phyloP scores from a whole-genome alignment of 2,113 vertebrate species.

The Gopherus evgoodei region DNA sequence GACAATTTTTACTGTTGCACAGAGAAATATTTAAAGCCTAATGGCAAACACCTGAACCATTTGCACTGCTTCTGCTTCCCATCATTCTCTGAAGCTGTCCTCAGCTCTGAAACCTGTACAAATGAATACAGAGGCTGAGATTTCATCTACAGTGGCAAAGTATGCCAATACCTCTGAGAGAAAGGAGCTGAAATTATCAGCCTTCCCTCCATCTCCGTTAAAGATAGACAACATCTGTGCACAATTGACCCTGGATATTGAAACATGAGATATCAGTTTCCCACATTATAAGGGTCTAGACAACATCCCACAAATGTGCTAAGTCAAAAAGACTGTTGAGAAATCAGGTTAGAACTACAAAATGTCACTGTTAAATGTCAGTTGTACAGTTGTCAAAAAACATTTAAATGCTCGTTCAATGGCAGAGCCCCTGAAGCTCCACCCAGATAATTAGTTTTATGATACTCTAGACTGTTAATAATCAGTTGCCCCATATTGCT shows the following conservation, averaged over 20 bases:
- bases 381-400: neutral
- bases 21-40: neutral
- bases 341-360: slow-evolving; percentile 15
- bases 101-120: too few species aligned
- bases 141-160: too few species aligned
- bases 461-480: neutral
- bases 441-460: neutral
- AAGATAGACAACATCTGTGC: neutral
- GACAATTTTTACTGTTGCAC: neutral
- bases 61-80: too few species aligned
- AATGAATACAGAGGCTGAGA: too few species aligned
- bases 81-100: too few species aligned
- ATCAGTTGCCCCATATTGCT: neutral
- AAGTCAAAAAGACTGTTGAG: neutral
- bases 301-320: neutral
- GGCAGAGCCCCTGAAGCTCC: neutral
- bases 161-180: neutral
- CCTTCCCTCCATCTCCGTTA: neutral
- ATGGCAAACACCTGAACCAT: too few species aligned
- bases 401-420: neutral
- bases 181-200: neutral
- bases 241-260: neutral
- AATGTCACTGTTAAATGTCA: slow-evolving; percentile 33
- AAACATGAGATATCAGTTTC: neutral
- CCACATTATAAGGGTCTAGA: neutral